Evolutionary conservation across 2,888 invertebrate genomes (phyloP), one percentile per base, ranked within the genome.

Genomic region (Euphydryas editha): DNA sequence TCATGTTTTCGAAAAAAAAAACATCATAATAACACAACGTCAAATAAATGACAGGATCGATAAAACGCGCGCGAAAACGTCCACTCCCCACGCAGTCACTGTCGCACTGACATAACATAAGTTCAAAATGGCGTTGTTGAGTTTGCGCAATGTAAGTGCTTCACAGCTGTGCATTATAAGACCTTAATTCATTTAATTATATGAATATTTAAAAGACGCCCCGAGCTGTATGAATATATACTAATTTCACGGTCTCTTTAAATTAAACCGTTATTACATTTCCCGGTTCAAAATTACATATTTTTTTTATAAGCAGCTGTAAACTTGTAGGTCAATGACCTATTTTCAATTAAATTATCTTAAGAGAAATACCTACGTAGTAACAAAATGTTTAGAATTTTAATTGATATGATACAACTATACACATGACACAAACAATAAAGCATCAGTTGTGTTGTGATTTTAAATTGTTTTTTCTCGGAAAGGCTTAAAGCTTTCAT

Each of bases 1-100:
- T 80, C 74, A 82, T 81, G 84, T 83, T 87, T 86, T 85, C 73
- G 55, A 54, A 70, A 51, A 65, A 73, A 75, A 83, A 87, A 89
- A 87, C 84, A 84, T 79, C 77, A 84, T 82, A 86, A 85, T 84
- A 87, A 87, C 85, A 86, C 81, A 74, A 64, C 76, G 74, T 73
- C 65, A 71, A 70, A 70, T 78, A 74, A 73, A 17, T 55, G 55
- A 71, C 64, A 68, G 76, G 80, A 86, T 88, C 87, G 80, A 88
- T 88, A 83, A 67, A 72, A 72, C 67, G 62, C 73, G 75, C 78
- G 78, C 72, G 75, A 72, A 73, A 76, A 77, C 87, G 85, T 82
- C 79, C 73, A 69, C 65, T 57, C 68, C 13, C 24, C 17, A 56
- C 65, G 68, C 68, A 65, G 78, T 75, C 78, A 75, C 76, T 84